Evolutionary conservation across 1,140 invertebrate genomes (phyloP).

Genomic region (Aphidius gifuensis): DNA sequence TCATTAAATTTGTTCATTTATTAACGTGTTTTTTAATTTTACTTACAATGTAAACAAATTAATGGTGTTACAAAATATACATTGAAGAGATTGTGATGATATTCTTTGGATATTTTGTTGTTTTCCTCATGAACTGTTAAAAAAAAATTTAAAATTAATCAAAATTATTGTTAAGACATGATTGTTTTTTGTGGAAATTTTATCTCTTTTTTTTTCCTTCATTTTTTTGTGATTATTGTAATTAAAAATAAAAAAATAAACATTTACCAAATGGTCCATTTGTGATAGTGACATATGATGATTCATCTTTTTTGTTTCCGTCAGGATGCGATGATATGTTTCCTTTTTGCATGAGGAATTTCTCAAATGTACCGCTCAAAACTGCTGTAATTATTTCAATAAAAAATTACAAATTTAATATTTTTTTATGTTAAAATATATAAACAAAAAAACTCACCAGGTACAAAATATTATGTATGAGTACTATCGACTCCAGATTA

Average conservation of each 20-base stretch:
- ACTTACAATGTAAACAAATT: conserved; percentile 58
- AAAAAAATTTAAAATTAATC: too few species aligned
- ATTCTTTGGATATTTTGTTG: conserved; percentile 33
- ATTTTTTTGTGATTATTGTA: too few species aligned
- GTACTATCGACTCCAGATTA: too few species aligned
- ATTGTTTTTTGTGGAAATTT: too few species aligned
- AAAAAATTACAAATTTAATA: conserved; percentile 13
- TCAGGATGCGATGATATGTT: conserved; percentile 49
- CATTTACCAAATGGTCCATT: conserved; percentile 48
- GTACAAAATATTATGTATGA: neutral
- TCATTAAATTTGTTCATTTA: conserved; percentile 7
- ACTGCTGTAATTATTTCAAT: conserved; percentile 27
- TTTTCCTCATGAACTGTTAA: too few species aligned
- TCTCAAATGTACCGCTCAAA: conserved; percentile 44
- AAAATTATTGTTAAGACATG: too few species aligned
- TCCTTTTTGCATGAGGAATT: conserved; percentile 55
- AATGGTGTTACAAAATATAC: conserved; percentile 56
- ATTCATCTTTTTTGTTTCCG: conserved; percentile 50
- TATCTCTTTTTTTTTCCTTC: too few species aligned
- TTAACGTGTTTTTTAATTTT: neutral
- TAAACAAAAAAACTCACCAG: neutral
- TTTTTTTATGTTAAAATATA: neutral
- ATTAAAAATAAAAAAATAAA: too few species aligned
- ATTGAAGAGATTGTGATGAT: conserved; percentile 44
- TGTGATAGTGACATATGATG: conserved; percentile 50